Percentiles rank a stretch among this genome's conserved stretches.
Conservation (phyloP, 2,797 vertebrate genomes). For the Danio jaintianensis region DNA sequence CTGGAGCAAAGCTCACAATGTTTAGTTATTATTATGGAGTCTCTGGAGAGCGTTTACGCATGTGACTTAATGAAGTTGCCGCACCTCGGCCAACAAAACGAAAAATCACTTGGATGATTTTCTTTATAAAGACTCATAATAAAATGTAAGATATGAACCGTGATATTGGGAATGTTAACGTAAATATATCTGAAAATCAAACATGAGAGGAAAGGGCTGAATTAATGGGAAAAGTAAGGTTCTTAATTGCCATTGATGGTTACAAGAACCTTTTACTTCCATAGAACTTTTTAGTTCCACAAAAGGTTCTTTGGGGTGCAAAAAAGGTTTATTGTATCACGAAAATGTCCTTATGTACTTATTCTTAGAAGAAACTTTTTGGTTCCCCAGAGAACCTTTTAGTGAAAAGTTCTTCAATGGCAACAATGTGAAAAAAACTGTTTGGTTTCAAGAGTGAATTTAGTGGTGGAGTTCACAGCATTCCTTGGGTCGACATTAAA, state of each 20-base stretch:
- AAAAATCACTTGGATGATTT: conserved; percentile 29
- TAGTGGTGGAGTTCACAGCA: conserved; percentile 58
- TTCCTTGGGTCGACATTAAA: conserved; percentile 45
- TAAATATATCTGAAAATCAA: neutral
- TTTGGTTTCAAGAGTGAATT: too few relatives aligned
- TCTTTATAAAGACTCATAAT: conserved; percentile 27
- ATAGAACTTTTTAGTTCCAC: too few relatives aligned
- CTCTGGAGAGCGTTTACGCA: conserved; percentile 32
- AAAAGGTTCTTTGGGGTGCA: too few relatives aligned
- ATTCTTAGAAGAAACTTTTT: too few relatives aligned
- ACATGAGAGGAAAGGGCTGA: neutral
- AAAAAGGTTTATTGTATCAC: too few relatives aligned
- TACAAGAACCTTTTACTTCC: too few relatives aligned
- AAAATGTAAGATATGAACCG: conserved; percentile 20
- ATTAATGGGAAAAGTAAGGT: neutral
- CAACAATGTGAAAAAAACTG: too few relatives aligned
- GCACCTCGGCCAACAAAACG: conserved; percentile 13
- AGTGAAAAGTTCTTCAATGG: too few relatives aligned
- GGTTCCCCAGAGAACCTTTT: too few relatives aligned
- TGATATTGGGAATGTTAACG: conserved; percentile 13
- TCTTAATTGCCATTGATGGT: too few relatives aligned
- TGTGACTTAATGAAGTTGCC: conserved; percentile 40
- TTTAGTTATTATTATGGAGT: conserved; percentile 45
- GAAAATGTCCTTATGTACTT: too few relatives aligned
- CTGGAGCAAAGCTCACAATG: conserved; percentile 29